Base-by-base conservation (phyloP, 2,797 vertebrate species). In the Enteromius argenteus region DNA sequence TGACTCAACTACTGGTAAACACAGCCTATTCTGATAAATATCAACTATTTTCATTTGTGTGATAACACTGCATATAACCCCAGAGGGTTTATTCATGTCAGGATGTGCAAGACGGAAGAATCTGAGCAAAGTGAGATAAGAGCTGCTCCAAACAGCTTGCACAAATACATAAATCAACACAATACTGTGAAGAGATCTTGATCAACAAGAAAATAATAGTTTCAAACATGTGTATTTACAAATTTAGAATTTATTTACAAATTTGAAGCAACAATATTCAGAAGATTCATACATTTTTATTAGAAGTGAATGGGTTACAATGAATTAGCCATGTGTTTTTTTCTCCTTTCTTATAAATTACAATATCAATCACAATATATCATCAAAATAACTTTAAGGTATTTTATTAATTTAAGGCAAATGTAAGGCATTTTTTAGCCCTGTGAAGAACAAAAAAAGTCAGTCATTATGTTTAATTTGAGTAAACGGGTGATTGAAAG, bases 71-170 rank as follows among this genome's bases (percentile, higher is more conserved):
- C 8, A 81, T 37, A 39, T 39, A 67, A 17, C 6, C 17, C 10
- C 10, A 46, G 44, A 42, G 30, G 15, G 19, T 67, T 30, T 30
- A n/a, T 67, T 75, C 3, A 39, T 75, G 15, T 44, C n/a, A 39
- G 32, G 14, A 68, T 56, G 49, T 68, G 32, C 15, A 9, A 37
- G 10, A 46, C 0, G 42, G 56, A 49, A 62, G n/a, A 37, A 64
- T 51, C 23, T 79, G 14, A 68, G n/a, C n/a, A 76, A 53, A 67
- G 60, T n/a, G 5, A 75, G 46, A 76, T 51, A 83, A 83, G 14
- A 53, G 30, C 71, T 27, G 71, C 39, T 64, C 4, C n/a, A 17
- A 72, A 60, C 51, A 56, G 51, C 19, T 58, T 60, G n/a, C n/a
- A 58, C 23, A 73, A 58, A 83, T 53, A 51, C n/a, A 66, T 9